A percentile compares a stretch with the other conserved stretches of the same genome.
Evolutionary conservation across 2,888 invertebrate genomes (phyloP).

Genomic region (Plebejus argus): DNA sequence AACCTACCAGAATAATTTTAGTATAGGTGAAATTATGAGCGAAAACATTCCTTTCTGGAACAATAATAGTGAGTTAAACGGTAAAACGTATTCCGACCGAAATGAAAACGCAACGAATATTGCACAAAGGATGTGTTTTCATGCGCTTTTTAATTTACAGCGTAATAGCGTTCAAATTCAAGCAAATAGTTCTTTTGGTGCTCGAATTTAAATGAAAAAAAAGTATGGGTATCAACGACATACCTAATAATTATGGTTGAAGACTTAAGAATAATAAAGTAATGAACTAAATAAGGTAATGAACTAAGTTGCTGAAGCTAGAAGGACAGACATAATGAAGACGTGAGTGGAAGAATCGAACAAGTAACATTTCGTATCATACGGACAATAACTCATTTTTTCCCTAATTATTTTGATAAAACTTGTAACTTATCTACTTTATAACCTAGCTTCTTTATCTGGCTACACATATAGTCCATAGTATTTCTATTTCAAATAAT

Average conservation of each 20-base stretch:
- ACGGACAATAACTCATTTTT: too few relatives aligned
- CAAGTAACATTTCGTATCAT: too few relatives aligned
- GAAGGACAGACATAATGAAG: too few relatives aligned
- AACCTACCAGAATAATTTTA: background rate
- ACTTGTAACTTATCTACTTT: too few relatives aligned
- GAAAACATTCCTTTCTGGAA: slow-evolving; percentile 20
- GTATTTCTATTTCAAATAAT: too few relatives aligned
- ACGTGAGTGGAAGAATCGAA: too few relatives aligned
- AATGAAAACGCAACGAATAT: slow-evolving; percentile 26
- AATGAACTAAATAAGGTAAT: too few relatives aligned
- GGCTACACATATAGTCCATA: too few relatives aligned
- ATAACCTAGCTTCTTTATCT: too few relatives aligned
- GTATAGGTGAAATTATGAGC: background rate
- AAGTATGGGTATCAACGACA: background rate
- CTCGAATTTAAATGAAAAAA: background rate
- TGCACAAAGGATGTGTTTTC: slow-evolving; percentile 31
- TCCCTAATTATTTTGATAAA: too few relatives aligned
- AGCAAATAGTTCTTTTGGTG: slow-evolving; percentile 1
- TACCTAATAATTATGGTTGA: background rate
- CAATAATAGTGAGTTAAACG: slow-evolving; percentile 25
- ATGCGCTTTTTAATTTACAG: slow-evolving; percentile 36
- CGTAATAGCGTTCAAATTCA: slow-evolving; percentile 27
- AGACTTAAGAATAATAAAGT: too few relatives aligned
- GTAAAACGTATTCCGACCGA: slow-evolving; percentile 21
- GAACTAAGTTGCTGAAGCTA: too few relatives aligned